These are phyloP conservation scores for Marmota monax DNA, from an alignment of 2,113 vertebrate genomes.

Conservation along the genomic window DNA sequence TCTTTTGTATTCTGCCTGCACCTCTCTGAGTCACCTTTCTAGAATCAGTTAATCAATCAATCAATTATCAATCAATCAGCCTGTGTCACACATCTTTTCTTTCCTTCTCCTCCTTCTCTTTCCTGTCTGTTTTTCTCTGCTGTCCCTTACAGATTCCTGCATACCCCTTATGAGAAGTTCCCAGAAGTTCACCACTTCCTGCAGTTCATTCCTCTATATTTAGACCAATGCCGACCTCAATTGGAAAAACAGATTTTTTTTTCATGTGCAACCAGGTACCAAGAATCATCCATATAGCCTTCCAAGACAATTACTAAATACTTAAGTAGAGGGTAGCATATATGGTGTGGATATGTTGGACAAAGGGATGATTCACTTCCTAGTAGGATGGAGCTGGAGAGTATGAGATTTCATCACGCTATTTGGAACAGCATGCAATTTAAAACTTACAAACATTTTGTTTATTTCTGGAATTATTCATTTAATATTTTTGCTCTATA, in stretches of 20 bases:
- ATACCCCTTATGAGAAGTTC: rapidly evolving
- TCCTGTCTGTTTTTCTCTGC: background rate
- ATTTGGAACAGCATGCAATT: background rate
- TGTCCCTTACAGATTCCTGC: background rate
- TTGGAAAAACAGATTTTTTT: background rate
- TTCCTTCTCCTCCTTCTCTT: background rate
- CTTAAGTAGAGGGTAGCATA: too few species aligned
- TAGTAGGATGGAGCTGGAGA: too few species aligned
- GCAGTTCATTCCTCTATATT: background rate
- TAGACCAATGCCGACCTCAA: too few species aligned
- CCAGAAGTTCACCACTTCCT: background rate
- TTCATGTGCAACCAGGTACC: background rate
- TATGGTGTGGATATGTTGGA: background rate
- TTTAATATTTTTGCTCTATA: background rate
- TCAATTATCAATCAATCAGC: background rate
- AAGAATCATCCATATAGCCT: background rate
- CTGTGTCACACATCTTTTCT: background rate
- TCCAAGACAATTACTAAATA: too few species aligned
- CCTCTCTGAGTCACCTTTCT: background rate
- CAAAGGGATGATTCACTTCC: background rate
- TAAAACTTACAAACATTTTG: background rate
- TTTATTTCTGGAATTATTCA: background rate
- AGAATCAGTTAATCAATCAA: background rate
- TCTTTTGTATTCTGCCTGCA: background rate
- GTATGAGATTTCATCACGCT: background rate